Evolutionary conservation across 1,140 invertebrate genomes (phyloP).

Genomic region (Steinernema feltiae): DNA sequence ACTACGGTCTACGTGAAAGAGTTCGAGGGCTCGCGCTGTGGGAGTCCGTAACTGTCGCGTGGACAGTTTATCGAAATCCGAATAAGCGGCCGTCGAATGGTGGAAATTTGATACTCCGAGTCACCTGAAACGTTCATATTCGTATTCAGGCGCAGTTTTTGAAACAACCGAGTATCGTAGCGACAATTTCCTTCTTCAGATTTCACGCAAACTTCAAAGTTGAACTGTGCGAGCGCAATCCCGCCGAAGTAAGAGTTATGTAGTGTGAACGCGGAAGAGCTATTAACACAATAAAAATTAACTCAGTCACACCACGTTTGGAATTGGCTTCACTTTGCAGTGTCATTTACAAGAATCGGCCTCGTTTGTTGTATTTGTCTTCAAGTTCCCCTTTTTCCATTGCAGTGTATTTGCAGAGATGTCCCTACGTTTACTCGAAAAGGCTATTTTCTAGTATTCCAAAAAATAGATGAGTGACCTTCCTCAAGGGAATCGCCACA

Average conservation of each 20-base stretch:
- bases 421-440: background rate
- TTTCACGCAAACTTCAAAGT: too few species aligned
- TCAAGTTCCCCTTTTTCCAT: background rate
- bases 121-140: too few species aligned
- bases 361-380: background rate
- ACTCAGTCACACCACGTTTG: background rate
- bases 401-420: background rate
- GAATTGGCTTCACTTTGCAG: background rate
- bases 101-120: too few species aligned
- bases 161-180: too few species aligned
- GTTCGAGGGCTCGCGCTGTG: background rate
- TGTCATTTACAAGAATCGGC: too few species aligned
- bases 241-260: too few species aligned
- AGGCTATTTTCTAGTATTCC: background rate
- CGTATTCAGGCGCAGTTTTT: too few species aligned
- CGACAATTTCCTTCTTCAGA: too few species aligned
- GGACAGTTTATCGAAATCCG: background rate
- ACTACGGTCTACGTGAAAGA: background rate
- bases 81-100: too few species aligned
- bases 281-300: background rate
- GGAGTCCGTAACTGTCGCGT: background rate
- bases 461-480: background rate
- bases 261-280: too few species aligned
- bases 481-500: background rate
- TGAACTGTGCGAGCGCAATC: too few species aligned